Percentiles rank a stretch among this genome's conserved stretches.
Evolutionary conservation across 2,797 vertebrate genomes (phyloP).

Genomic region (Nannoperca australis): DNA sequence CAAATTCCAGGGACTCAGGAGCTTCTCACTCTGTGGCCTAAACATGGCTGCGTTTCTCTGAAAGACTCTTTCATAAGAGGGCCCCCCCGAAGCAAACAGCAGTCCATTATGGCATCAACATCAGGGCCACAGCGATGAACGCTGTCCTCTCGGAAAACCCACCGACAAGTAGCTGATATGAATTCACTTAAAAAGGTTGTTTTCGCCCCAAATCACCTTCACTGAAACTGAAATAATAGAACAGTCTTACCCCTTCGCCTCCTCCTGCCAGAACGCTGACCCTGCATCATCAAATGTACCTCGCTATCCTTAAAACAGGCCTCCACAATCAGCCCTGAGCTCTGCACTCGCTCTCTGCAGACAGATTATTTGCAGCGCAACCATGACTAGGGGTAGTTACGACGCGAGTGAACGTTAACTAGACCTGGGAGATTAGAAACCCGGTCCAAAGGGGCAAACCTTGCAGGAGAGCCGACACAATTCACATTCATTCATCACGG

Average conservation of each 20-base stretch:
- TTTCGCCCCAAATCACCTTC: no score
- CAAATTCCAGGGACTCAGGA: constrained; percentile 47
- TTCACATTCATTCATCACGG: background rate
- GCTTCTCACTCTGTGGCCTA: constrained; percentile 33
- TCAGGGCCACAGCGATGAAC: constrained; percentile 28
- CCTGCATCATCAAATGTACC: constrained; percentile 56
- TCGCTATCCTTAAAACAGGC: background rate
- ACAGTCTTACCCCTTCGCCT: constrained; percentile 74
- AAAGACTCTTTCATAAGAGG: constrained; percentile 77
- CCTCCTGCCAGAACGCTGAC: constrained; percentile 47
- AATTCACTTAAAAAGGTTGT: background rate
- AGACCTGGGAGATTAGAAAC: constrained; percentile 66
- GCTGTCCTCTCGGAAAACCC: constrained; percentile 12
- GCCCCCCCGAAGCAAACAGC: constrained; percentile 58
- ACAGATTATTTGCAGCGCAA: constrained; percentile 33
- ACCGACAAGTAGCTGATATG: constrained; percentile 2
- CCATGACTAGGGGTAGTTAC: constrained; percentile 43
- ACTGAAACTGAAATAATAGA: no score
- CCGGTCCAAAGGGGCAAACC: constrained; percentile 80
- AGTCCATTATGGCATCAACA: constrained; percentile 58
- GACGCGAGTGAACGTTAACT: constrained; percentile 73
- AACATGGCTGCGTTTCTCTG: constrained; percentile 43
- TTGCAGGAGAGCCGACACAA: background rate
- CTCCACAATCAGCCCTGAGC: constrained; percentile 10
- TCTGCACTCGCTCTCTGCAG: background rate